Percentiles rank a stretch among this genome's conserved stretches.
phyloP scores from a whole-genome alignment of 2,888 invertebrate genomes.

The Anoplius nigerrimus region DNA sequence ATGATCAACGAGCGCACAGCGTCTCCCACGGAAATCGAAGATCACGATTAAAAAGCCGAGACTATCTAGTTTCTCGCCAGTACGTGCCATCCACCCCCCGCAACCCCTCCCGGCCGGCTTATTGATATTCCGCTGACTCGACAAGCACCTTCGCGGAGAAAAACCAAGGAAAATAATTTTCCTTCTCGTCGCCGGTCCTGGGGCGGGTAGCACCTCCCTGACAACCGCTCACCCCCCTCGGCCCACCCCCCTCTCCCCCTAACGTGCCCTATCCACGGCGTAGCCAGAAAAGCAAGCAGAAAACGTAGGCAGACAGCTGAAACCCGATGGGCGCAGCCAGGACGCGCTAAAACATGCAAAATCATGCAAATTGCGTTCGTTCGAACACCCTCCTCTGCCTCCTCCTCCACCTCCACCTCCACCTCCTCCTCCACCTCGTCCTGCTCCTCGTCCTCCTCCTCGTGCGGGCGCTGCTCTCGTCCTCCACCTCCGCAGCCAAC shows the following conservation, averaged over 20 bases:
- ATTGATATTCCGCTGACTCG: slow-evolving; percentile 53
- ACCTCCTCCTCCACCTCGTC: slow-evolving; percentile 52
- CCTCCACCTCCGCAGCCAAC: slow-evolving; percentile 32
- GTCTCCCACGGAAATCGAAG: no score
- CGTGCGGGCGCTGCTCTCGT: slow-evolving; percentile 42
- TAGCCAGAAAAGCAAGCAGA: slow-evolving; percentile 64
- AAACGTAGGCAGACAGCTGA: slow-evolving; percentile 68
- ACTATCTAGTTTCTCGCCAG: no score
- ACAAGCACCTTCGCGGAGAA: slow-evolving; percentile 48
- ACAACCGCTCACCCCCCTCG: not conserved
- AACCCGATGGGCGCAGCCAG: slow-evolving; percentile 65
- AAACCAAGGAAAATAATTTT: slow-evolving; percentile 68
- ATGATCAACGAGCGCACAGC: no score
- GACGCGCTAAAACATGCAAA: slow-evolving; percentile 74
- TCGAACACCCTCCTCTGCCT: slow-evolving; percentile 62
- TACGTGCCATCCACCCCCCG: no score
- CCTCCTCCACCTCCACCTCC: slow-evolving; percentile 50
- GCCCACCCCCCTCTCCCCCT: slow-evolving; percentile 28
- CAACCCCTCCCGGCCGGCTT: slow-evolving; percentile 3
- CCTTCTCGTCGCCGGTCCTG: slow-evolving; percentile 33
- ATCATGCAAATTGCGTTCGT: slow-evolving; percentile 74
- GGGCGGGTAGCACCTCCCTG: slow-evolving; percentile 21
- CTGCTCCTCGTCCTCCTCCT: slow-evolving; percentile 44
- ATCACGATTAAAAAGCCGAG: no score
- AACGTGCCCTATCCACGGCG: slow-evolving; percentile 33